Percentiles rank a stretch among this genome's conserved stretches.
phyloP scores from a whole-genome alignment of 35 echinoderm and acorn worm species.

The Holothuria glaberrima region DNA sequence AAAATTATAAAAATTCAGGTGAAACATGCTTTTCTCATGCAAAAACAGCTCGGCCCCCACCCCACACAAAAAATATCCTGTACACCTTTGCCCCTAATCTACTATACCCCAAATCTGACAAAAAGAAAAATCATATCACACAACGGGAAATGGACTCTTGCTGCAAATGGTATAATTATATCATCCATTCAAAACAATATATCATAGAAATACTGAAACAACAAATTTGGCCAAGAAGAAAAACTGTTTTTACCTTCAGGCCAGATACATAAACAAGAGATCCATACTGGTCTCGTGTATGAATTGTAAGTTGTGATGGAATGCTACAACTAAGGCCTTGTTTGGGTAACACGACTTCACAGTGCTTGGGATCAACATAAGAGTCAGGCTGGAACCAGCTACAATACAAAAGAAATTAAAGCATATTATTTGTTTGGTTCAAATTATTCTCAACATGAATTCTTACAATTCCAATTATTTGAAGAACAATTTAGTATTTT shows the following conservation, averaged over 20 bases:
- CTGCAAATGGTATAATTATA: background rate
- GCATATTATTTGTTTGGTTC: background rate
- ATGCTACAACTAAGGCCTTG: slow-evolving; percentile 84
- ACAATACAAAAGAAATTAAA: slow-evolving; percentile 21
- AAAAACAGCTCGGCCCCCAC: too few relatives aligned
- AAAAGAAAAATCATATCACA: too few relatives aligned
- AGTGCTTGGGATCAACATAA: slow-evolving; percentile 91
- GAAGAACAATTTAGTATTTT: too few relatives aligned
- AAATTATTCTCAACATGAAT: too few relatives aligned
- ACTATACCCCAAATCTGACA: too few relatives aligned
- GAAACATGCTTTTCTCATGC: too few relatives aligned
- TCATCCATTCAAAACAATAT: too few relatives aligned
- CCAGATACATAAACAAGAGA: slow-evolving; percentile 78
- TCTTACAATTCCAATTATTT: too few relatives aligned
- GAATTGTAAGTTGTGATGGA: slow-evolving; percentile 81
- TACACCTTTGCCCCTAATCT: too few relatives aligned
- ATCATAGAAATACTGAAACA: too few relatives aligned
- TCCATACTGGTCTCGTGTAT: slow-evolving; percentile 90
- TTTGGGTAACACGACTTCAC: slow-evolving; percentile 81
- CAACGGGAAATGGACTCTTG: background rate
- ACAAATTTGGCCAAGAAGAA: background rate
- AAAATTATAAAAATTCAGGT: too few relatives aligned
- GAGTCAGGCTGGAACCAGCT: slow-evolving; percentile 99
- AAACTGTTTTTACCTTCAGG: slow-evolving; percentile 71
- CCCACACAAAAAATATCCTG: too few relatives aligned